These are phyloP conservation scores for Erithacus rubecula DNA, from an alignment of 2,797 vertebrate genomes.

Conservation along the genomic window DNA sequence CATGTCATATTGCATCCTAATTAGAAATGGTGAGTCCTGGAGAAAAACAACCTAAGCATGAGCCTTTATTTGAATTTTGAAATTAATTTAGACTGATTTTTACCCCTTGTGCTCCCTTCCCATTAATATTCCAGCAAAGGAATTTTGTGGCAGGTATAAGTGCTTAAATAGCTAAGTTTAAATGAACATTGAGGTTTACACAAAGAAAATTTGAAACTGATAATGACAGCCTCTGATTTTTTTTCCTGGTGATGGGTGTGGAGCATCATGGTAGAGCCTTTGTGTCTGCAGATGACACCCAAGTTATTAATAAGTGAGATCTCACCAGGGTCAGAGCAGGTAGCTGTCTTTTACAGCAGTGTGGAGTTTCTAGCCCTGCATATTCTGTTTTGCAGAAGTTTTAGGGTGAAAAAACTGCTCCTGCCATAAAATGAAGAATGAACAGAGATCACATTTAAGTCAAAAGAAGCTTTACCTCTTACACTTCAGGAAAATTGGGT, in stretches of 20 bases:
- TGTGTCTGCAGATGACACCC: background rate
- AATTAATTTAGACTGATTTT: constrained; percentile 1
- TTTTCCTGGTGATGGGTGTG: background rate
- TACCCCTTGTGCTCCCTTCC: background rate
- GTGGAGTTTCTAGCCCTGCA: background rate
- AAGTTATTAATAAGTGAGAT: background rate
- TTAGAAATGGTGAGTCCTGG: constrained; percentile 20
- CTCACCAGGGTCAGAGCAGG: background rate
- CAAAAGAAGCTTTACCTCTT: background rate
- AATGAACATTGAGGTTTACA: background rate
- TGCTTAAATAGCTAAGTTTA: background rate
- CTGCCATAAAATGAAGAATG: background rate
- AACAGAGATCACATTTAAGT: background rate
- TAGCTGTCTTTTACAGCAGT: background rate
- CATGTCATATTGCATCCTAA: constrained; percentile 45
- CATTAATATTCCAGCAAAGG: constrained; percentile 19
- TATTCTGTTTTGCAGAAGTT: background rate
- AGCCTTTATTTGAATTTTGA: constrained; percentile 20
- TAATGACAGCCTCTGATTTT: background rate
- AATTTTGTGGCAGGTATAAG: background rate
- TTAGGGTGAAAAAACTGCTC: background rate
- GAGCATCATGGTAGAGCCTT: background rate
- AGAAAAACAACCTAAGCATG: constrained; percentile 14
- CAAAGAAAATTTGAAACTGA: background rate
- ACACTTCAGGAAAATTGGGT: background rate